Percentiles rank a stretch among this genome's conserved stretches.
Evolutionary conservation across 2,113 vertebrate species (phyloP).

Genomic region (Lathamus discolor): DNA sequence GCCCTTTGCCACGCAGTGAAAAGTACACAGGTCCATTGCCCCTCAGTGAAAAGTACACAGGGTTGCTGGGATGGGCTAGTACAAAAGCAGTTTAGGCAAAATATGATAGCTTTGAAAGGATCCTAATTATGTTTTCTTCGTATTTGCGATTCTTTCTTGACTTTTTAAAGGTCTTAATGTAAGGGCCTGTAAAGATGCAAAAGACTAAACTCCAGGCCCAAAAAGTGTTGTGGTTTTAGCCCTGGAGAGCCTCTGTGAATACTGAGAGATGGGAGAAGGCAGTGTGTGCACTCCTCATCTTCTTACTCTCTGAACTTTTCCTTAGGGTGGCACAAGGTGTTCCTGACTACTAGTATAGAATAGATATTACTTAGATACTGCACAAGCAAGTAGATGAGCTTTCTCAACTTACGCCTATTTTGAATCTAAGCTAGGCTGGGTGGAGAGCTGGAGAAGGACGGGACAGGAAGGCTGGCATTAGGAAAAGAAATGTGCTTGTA

Average conservation of each 20-base stretch:
- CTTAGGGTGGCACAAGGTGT: background rate
- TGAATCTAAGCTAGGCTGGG: background rate
- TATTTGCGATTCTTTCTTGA: background rate
- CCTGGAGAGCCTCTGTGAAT: background rate
- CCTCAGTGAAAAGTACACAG: background rate
- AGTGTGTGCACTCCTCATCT: accelerated
- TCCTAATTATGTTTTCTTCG: background rate
- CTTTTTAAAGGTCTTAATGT: background rate
- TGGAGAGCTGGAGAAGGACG: background rate
- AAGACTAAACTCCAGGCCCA: background rate
- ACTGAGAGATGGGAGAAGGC: background rate
- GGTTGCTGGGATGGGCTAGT: background rate
- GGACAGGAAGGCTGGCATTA: background rate
- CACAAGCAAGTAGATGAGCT: background rate
- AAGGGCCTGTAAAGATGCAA: background rate
- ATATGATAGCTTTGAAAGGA: background rate
- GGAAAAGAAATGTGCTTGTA: background rate
- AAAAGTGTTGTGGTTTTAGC: background rate
- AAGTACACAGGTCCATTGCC: background rate
- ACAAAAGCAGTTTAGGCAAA: background rate
- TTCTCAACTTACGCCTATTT: accelerated
- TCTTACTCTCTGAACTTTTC: background rate
- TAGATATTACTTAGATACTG: background rate
- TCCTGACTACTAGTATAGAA: background rate
- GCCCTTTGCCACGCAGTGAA: background rate